Base-by-base conservation (phyloP, 2,888 invertebrate genomes). In the Argynnis bischoffii region DNA sequence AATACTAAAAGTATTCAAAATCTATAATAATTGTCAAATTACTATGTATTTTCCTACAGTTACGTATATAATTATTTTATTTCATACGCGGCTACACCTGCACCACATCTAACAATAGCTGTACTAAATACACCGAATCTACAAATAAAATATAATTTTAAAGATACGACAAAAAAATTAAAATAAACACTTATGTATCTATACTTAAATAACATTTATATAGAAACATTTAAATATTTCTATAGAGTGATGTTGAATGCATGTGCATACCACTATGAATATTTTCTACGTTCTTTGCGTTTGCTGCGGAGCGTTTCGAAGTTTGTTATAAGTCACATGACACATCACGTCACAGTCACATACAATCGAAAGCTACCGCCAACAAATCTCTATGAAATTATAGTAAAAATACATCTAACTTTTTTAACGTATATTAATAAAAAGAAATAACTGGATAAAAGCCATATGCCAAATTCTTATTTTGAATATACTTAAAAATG, bases 1-100 rank as follows among this genome's bases (percentile, higher is more conserved):
- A 54, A 50, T 68, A 64, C 54, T 68, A 50, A 64, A 63, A 59
- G 59, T 68, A 64, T 64, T 59, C n/a, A 66, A 65, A 65, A 18
- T 48, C 47, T 65, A 47, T 26, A 26, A 26, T 26, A 26, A 26
- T 59, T 59, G 47, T 53, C 26, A 53, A 41, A 15, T 21, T 65
- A 46, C 46, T 41, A 16, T 6, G 3, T 59, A 54, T 1, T 31
- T 53, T 47, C 15, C 15, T 48, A 59, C 47, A 14, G 16, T 26
- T 59, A 51, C 48, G 26, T 21, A 18, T 14, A 46, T 57, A 53
- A 47, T 31, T n/a, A 48, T n/a, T 53, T 53, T 31, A 26, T 57
- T 65, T 53, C 51, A 47, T 59, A 35, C 35, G 35, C 35, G 35
- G 16, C 59, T 35, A 65, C 18, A 57, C 26, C 46, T 35, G 46